Base-by-base conservation (phyloP, 1,140 invertebrate species). In the Calosoma granatense region DNA sequence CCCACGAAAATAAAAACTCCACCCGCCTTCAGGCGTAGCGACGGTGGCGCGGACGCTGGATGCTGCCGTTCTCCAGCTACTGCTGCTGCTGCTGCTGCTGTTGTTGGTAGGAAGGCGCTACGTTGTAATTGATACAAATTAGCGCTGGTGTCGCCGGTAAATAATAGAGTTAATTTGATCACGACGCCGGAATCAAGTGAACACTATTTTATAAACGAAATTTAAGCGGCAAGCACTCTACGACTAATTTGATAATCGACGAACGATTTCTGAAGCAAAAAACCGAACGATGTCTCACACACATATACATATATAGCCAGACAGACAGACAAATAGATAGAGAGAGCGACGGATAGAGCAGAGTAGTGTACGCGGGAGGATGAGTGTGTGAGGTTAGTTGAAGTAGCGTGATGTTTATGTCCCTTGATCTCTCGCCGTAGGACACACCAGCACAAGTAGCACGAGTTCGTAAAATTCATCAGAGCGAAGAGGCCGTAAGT, bases 111-210 rank as follows among this genome's bases (percentile, higher is more conserved):
- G n/a, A n/a, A n/a, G n/a, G n/a, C n/a, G n/a, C n/a, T n/a, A n/a
- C 14, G 53, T 20, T 59, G 51, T 61, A 61, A 61, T 61, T 61
- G 60, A 61, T 61, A 61, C 60, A 61, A 61, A 61, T 61, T 61
- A 61, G 55, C 55, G 43, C 53, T 54, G 58, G 60, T 61, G 56
- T 61, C 58, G 56, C 41, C 58, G 55, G 60, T 60, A 60, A 61
- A 61, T 61, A 61, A 61, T 61, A 59, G 53, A 61, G 56, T 56
- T 61, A 61, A 61, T 57, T 51, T 57, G 58, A 59, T 61, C 55
- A 60, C 23, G 30, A 55, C 30, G 41, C 51, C 57, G 21, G 57
- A 54, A 58, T 54, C 57, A 39, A 51, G 22, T n/a, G 47, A 56
- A 59, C 57, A 57, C 58, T 61, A 61, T 57, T 56, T 61, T 61